Evolutionary conservation across 2,888 invertebrate genomes (phyloP), one percentile per base, ranked within the genome.

Genomic region (Diachrysia chrysitis): DNA sequence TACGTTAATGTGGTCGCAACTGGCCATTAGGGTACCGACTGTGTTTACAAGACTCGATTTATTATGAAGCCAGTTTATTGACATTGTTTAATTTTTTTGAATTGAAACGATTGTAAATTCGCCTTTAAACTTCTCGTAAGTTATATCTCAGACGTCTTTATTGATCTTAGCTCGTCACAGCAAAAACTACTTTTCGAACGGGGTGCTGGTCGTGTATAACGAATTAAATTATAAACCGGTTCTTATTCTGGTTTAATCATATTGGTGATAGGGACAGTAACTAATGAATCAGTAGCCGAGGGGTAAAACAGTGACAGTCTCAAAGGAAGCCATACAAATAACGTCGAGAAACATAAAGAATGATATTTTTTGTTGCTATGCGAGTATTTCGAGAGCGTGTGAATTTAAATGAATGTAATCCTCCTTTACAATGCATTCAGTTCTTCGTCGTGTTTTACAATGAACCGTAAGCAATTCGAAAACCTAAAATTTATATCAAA

Each of bases 241-340:
- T 90, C 82, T 78, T 78, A 86, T 86, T 86, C 88, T 87, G 86
- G 87, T 90, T 89, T 86, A 85, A 88, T 87, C 86, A 87, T 86
- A 86, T 86, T 86, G 83, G 86, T 85, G 85, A 87, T 85, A 83
- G 84, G 85, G 84, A 85, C 84, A 83, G 81, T 83, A 79, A 82
- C 83, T 85, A 88, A 85, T 86, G 85, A 88, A 83, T 85, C 81
- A 84, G 83, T 81, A 76, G 66, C 78, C 78, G 76, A 84, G 79
- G 85, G 85, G 82, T 76, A 72, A 80, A 76, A 77, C 77, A 82
- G 73, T 67, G 71, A 83, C 83, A 82, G 73, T 79, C 63, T 78
- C 79, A 76, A 79, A 84, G 69, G 71, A 74, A 76, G 61, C 71
- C 73, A 76, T 70, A 78, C 74, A 78, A 74, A 79, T 73, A 73